Conservation (phyloP, 2,113 vertebrate species). For the Thryonomys swinderianus region DNA sequence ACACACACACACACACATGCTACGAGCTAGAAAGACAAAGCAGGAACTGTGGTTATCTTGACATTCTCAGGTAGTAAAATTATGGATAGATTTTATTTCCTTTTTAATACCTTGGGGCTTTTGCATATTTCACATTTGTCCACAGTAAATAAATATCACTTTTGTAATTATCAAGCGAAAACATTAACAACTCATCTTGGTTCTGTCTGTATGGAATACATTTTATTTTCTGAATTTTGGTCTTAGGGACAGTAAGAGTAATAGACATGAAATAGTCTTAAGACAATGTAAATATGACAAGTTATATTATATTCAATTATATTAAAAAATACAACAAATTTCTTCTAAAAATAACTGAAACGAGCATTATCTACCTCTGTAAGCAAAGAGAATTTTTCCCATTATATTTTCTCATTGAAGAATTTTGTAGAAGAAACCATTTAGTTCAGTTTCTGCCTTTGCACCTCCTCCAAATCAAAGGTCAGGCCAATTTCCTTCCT, state of each 20-base stretch:
- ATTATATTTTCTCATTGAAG: conserved; percentile 36
- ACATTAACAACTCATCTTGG: neutral
- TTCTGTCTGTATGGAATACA: neutral
- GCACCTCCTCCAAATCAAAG: conserved; percentile 57
- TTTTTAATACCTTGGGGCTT: neutral
- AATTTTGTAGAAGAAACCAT: conserved; percentile 49
- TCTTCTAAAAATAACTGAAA: conserved; percentile 6
- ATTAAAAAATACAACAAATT: conserved; percentile 39
- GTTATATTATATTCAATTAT: neutral
- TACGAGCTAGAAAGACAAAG: neutral
- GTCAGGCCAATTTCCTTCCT: conserved; percentile 53
- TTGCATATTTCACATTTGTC: neutral
- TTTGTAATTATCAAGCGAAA: neutral
- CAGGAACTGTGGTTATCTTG: neutral
- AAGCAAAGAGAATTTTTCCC: neutral
- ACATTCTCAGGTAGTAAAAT: neutral
- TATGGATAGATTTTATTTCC: conserved; percentile 10
- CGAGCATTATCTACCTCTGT: neutral
- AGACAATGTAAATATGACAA: neutral
- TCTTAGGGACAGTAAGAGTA: neutral
- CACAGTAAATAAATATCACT: neutral
- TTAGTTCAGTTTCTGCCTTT: conserved; percentile 41
- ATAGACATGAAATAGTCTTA: neutral
- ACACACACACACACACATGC: neutral
- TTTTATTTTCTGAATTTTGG: neutral